Base-by-base conservation (phyloP, 2,113 vertebrate genomes). In the Halcyon senegalensis region DNA sequence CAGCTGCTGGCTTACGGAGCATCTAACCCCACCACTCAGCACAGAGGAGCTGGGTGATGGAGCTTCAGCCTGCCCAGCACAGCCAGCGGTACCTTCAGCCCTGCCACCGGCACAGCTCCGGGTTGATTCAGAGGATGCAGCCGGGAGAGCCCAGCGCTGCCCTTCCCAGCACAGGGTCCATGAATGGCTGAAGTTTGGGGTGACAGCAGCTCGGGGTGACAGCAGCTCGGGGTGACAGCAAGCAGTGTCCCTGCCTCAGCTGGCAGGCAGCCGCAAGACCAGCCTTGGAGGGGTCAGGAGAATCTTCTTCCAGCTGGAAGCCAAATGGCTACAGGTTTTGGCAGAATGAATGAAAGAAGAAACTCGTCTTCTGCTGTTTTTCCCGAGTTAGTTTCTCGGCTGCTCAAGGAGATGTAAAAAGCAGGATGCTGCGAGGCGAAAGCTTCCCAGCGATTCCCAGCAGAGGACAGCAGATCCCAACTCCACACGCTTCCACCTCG, bases 401-500 rank as follows among this genome's bases (percentile, higher is more conserved):
- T 75, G 73, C 67, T 62, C 21, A 5, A 15, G 60, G 33, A 58
- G 39, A 12, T 43, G 21, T 10, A 43, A 74, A 55, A 85, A 9
- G 33, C 2, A 3, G 4, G 50, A 33, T 0, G 3, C 50, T 33
- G 64, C 3, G 3, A 10, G 9, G 35, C 39, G 27, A 48, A 68
- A 69, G 33, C 41, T 89, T 96, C 80, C 90, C 85, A 24, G 81
- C 28, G 10, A 50, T 85, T 95, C 95, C 92, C 96, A 94, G 92
- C 93, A 97, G 96, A 96, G 96, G 95, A 96, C 96, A 95, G 93
- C 96, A 97, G 92, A 96, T 31, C 90, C 93, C 35, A 56, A 33
- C 55, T 66, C 63, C 87, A 63, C 41, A 11, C 0, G 2, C 62
- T 63, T 46, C 68, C 63, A 63, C 24, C 43, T 30, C 44, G 10